Conservation (phyloP, 2,888 invertebrate species). For the Lapara coniferarum region DNA sequence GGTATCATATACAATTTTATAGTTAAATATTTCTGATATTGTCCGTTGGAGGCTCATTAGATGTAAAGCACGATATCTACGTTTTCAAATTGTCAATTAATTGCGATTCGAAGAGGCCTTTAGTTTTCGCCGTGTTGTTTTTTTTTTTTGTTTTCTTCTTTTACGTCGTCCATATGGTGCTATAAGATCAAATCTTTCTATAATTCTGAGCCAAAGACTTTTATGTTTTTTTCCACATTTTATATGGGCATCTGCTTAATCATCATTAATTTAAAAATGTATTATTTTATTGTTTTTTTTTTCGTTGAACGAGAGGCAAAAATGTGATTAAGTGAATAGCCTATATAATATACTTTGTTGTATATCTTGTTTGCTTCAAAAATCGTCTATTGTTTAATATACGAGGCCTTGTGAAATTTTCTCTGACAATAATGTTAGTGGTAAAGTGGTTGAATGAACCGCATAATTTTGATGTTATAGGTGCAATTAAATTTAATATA, state of each 20-base stretch:
- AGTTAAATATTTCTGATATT: constrained; percentile 11
- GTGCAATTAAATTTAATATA: constrained; percentile 81
- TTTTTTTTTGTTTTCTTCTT: constrained; percentile 49
- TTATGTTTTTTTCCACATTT: constrained; percentile 19
- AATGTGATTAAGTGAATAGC: constrained; percentile 25
- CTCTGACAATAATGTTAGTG: constrained; percentile 66
- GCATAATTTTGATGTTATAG: constrained; percentile 71
- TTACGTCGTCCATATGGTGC: constrained; percentile 74
- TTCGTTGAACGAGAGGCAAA: constrained; percentile 5
- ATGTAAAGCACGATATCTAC: constrained; percentile 10
- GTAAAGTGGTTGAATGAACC: constrained; percentile 49
- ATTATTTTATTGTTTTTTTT: constrained; percentile 9
- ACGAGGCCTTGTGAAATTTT: constrained; percentile 59
- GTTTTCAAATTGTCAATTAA: constrained; percentile 14
- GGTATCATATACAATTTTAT: constrained; percentile 11
- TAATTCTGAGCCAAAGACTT: constrained; percentile 78
- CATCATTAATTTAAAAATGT: background rate
- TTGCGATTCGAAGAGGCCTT: constrained; percentile 24
- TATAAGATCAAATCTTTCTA: constrained; percentile 71
- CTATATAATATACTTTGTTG: constrained; percentile 39
- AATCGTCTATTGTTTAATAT: constrained; percentile 36
- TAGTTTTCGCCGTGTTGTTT: constrained; percentile 38
- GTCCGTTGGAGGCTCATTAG: constrained; percentile 25
- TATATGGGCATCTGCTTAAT: constrained; percentile 17
- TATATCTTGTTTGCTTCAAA: constrained; percentile 54